Conservation (phyloP, 2,797 vertebrate species). For the Notolepis coatsorum region DNA sequence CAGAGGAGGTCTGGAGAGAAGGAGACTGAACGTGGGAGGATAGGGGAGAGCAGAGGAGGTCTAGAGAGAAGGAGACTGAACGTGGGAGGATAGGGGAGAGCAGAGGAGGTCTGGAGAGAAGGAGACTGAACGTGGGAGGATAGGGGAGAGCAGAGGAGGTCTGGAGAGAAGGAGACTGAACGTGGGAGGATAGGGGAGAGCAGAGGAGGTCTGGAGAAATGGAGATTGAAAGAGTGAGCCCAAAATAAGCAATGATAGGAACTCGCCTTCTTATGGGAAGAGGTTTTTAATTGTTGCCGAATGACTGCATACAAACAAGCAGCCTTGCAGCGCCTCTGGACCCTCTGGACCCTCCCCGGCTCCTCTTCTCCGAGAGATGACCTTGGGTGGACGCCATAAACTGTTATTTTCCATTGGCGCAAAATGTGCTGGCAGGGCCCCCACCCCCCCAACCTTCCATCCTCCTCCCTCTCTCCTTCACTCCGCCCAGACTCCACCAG, state of each 20-base stretch:
- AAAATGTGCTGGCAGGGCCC: constrained; percentile 70
- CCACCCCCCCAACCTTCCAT: constrained; percentile 1
- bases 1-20: too few species aligned
- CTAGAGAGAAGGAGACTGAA: too few species aligned
- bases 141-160: constrained; percentile 47
- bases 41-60: too few species aligned
- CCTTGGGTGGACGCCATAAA: constrained; percentile 82
- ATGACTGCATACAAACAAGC: constrained; percentile 77
- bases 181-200: constrained; percentile 52
- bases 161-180: constrained; percentile 32
- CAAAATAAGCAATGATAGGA: constrained; percentile 56
- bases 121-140: constrained; percentile 49
- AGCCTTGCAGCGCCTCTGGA: constrained; percentile 74
- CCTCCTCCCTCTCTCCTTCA: background rate
- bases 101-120: constrained; percentile 53
- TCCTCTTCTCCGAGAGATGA: constrained; percentile 76
- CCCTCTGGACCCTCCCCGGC: constrained; percentile 76
- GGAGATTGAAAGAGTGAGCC: constrained; percentile 46
- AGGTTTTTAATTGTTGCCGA: constrained; percentile 75
- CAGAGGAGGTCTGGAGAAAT: constrained; percentile 41
- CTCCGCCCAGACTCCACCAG: constrained; percentile 31
- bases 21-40: too few species aligned
- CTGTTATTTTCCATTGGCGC: constrained; percentile 78
- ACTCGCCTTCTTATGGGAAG: constrained; percentile 64
- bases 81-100: constrained; percentile 68